These are phyloP conservation scores for Oceanodroma tethys DNA, from an alignment of 2,113 vertebrate species.

Conservation along the genomic window DNA sequence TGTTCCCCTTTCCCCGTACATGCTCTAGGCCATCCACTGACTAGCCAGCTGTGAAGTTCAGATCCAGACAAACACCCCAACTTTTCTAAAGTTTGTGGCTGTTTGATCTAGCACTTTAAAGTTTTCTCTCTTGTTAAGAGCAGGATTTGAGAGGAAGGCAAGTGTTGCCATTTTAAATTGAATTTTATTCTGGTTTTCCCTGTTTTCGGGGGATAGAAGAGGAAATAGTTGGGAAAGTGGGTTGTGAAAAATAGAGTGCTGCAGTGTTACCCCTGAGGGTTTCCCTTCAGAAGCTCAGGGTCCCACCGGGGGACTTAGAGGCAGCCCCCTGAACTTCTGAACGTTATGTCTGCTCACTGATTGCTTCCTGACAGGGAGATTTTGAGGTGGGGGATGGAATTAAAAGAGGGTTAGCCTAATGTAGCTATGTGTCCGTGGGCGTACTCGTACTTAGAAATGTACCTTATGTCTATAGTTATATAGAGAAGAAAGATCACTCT, in stretches of 20 bases:
- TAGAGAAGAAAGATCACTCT: not conserved
- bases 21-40: not conserved
- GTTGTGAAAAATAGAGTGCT: not conserved
- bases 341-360: rapidly evolving
- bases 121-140: not conserved
- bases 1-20: not conserved
- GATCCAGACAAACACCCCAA: not conserved
- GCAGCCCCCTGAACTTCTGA: not conserved
- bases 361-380: not conserved
- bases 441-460: not conserved
- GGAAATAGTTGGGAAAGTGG: not conserved
- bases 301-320: rapidly evolving
- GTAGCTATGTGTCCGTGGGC: rapidly evolving
- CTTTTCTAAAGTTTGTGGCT: not conserved
- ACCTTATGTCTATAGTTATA: not conserved
- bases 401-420: not conserved
- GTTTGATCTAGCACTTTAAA: not conserved
- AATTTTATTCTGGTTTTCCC: not conserved
- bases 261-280: not conserved
- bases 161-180: not conserved
- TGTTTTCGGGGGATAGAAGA: not conserved
- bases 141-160: not conserved
- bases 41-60: not conserved
- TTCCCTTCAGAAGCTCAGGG: not conserved
- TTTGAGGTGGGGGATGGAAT: not conserved